Conservation (phyloP, 2,113 vertebrate species). For the Cyanoderma ruficeps region DNA sequence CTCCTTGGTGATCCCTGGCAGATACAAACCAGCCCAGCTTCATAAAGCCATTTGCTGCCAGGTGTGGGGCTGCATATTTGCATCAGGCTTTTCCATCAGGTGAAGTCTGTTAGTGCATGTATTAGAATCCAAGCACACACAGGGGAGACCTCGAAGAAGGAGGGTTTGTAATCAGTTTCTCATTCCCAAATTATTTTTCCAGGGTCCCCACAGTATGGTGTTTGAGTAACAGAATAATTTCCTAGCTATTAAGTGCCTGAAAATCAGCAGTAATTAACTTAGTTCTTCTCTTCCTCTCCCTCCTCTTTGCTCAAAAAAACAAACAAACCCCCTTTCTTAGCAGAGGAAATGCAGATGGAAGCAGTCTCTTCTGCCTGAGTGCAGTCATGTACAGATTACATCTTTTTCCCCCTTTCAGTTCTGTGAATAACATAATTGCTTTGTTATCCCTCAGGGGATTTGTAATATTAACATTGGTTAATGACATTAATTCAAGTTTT, state of each 20-base stretch:
- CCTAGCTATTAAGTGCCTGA: conserved; percentile 36
- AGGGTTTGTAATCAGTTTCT: conserved; percentile 23
- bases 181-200: conserved; percentile 42
- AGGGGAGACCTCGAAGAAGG: neutral
- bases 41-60: neutral
- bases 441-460: conserved; percentile 64
- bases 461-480: conserved; percentile 70
- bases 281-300: conserved; percentile 25
- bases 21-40: neutral
- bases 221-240: conserved; percentile 61
- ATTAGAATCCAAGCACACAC: neutral
- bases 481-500: conserved; percentile 73
- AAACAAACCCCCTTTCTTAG: conserved; percentile 24
- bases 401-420: neutral
- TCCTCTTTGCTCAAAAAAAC: conserved; percentile 6
- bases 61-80: neutral
- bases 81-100: neutral
- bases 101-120: neutral
- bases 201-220: conserved; percentile 26
- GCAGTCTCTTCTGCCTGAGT: neutral
- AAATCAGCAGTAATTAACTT: conserved; percentile 57
- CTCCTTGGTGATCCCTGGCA: neutral
- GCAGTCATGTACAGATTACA: neutral
- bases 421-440: conserved; percentile 67
- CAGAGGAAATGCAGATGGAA: conserved; percentile 6